A percentile compares a stretch with the other conserved stretches of the same genome.
phyloP scores from a whole-genome alignment of 2,113 vertebrate species.

The Indicator maculatus region DNA sequence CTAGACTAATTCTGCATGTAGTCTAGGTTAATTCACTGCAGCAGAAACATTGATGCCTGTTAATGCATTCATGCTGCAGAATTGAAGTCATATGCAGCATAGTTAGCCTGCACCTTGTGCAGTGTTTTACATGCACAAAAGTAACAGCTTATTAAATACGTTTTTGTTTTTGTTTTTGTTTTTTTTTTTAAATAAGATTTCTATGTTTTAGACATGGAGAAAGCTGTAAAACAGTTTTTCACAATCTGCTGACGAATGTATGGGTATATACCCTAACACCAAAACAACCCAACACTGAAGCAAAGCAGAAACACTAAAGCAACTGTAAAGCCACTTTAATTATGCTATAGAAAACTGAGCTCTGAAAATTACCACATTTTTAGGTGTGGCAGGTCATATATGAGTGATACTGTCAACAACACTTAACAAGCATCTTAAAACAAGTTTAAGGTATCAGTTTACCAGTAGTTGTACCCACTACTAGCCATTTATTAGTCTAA shows the following conservation, averaged over 20 bases:
- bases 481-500: neutral
- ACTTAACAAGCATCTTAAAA: neutral
- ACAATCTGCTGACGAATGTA: neutral
- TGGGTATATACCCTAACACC: rapidly evolving
- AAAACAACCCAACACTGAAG: neutral
- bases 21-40: neutral
- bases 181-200: neutral
- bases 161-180: neutral
- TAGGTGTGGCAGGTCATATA: neutral
- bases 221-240: neutral
- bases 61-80: neutral
- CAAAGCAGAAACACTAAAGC: neutral
- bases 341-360: rapidly evolving
- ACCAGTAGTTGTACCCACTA: neutral
- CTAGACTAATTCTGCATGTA: neutral
- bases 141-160: neutral
- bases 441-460: neutral
- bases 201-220: neutral
- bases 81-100: neutral
- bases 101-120: neutral
- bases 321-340: neutral
- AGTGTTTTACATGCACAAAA: neutral
- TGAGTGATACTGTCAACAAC: neutral
- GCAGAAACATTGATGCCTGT: neutral
- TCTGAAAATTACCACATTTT: neutral